These are phyloP conservation scores for Labrus mixtus DNA, from an alignment of 2,113 vertebrate genomes.

Conservation along the genomic window DNA sequence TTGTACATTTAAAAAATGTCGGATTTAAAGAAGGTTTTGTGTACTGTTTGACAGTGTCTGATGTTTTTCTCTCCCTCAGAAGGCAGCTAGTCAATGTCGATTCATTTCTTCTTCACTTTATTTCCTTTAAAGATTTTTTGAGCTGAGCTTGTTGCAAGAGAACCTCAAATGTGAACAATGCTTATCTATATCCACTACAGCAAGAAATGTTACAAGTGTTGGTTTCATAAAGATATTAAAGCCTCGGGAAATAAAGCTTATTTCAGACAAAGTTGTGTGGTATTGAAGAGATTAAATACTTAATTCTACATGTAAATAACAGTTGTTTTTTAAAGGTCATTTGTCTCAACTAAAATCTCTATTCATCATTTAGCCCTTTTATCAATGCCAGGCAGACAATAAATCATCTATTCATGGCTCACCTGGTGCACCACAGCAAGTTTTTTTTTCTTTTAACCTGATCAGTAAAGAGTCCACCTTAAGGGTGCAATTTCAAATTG, in stretches of 20 bases:
- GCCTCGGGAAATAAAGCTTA: not conserved
- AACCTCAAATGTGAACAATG: not conserved
- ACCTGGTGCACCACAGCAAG: constrained; percentile 59
- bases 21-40: too few relatives aligned
- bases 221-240: not conserved
- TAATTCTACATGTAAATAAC: not conserved
- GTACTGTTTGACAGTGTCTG: too few relatives aligned
- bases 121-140: not conserved
- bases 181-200: not conserved
- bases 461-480: constrained; percentile 62
- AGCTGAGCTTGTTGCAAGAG: not conserved
- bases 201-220: not conserved
- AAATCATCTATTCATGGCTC: constrained; percentile 53
- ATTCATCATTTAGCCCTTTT: constrained; percentile 3
- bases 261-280: not conserved
- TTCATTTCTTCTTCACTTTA: too few relatives aligned
- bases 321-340: not conserved
- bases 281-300: not conserved
- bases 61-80: too few relatives aligned
- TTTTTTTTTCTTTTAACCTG: constrained; percentile 52
- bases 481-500: constrained; percentile 53
- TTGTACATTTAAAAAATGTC: too few relatives aligned
- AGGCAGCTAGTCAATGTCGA: too few relatives aligned
- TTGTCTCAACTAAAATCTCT: constrained; percentile 1
- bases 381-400: constrained; percentile 16